Conservation (phyloP, 2,113 vertebrate species). For the Megaleporinus macrocephalus region DNA sequence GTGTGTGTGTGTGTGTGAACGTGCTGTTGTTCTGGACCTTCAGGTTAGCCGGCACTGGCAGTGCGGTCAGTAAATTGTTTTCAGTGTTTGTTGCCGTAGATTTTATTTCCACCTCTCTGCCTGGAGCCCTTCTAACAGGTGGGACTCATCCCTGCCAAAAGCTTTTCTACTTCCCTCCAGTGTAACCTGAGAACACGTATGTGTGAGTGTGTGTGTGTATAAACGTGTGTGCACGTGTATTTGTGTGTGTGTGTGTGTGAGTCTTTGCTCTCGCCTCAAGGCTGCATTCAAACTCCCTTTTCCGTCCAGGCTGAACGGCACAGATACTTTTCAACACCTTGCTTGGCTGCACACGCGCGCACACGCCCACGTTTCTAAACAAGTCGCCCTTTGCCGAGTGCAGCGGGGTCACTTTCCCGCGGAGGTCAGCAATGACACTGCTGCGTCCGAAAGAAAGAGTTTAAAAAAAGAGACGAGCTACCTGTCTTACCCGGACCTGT, state of each 20-base stretch:
- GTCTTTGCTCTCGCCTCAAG: background rate
- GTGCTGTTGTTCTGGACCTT: background rate
- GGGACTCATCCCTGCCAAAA: slow-evolving; percentile 35
- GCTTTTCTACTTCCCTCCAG: slow-evolving; percentile 25
- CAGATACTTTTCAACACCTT: slow-evolving; percentile 31
- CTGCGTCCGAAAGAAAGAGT: background rate
- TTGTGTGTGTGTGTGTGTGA: background rate
- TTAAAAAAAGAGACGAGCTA: background rate
- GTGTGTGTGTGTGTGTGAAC: slow-evolving; percentile 18
- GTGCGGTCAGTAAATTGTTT: slow-evolving; percentile 30
- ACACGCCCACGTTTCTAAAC: background rate
- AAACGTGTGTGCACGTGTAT: slow-evolving; percentile 1
- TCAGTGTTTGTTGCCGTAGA: slow-evolving; percentile 1
- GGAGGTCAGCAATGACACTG: background rate
- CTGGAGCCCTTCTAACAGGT: slow-evolving; percentile 12
- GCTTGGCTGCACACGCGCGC: slow-evolving; percentile 23
- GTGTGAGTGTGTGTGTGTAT: slow-evolving; percentile 1
- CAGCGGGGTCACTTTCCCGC: slow-evolving; percentile 21
- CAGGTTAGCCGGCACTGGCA: background rate
- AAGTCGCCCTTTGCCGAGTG: background rate
- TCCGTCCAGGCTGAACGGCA: slow-evolving; percentile 14
- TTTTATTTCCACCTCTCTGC: slow-evolving; percentile 33
- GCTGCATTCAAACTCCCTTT: slow-evolving; percentile 10
- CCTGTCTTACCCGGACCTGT: background rate
- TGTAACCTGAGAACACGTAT: slow-evolving; percentile 51